These are phyloP conservation scores for Myiopsitta monachus DNA, from an alignment of 2,113 vertebrate species.

Conservation along the genomic window DNA sequence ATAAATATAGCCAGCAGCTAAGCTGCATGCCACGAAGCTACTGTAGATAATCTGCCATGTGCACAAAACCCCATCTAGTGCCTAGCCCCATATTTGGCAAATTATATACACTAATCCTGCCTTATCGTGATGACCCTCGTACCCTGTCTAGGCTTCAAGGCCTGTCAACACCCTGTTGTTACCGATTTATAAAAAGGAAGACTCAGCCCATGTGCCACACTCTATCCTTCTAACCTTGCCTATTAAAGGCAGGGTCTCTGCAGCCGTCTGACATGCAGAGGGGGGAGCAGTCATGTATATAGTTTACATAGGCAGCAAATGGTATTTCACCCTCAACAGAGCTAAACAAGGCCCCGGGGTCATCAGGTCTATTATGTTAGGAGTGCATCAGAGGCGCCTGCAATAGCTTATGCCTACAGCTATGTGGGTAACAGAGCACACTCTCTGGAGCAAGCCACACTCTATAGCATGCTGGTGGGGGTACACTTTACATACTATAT, in stretches of 20 bases:
- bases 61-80: slow-evolving; percentile 23
- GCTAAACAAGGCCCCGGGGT: neutral
- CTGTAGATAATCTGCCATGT: slow-evolving; percentile 2
- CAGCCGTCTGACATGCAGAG: neutral
- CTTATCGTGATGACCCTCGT: slow-evolving; percentile 41
- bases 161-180: slow-evolving; percentile 65
- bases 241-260: slow-evolving; percentile 58
- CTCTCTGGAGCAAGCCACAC: neutral
- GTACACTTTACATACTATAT: neutral
- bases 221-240: slow-evolving; percentile 51
- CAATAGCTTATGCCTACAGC: neutral
- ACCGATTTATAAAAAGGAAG: slow-evolving; percentile 38
- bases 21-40: neutral
- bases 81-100: slow-evolving; percentile 42
- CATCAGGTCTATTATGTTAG: neutral
- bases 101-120: slow-evolving; percentile 35
- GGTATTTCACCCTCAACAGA: neutral
- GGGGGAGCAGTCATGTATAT: neutral
- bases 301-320: slow-evolving; percentile 30
- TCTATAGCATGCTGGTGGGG: neutral
- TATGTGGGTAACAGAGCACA: neutral
- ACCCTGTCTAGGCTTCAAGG: slow-evolving; percentile 33
- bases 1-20: neutral
- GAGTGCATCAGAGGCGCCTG: neutral
- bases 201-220: neutral